Conservation (phyloP, 2,113 vertebrate species). For the Alethe castanea region DNA sequence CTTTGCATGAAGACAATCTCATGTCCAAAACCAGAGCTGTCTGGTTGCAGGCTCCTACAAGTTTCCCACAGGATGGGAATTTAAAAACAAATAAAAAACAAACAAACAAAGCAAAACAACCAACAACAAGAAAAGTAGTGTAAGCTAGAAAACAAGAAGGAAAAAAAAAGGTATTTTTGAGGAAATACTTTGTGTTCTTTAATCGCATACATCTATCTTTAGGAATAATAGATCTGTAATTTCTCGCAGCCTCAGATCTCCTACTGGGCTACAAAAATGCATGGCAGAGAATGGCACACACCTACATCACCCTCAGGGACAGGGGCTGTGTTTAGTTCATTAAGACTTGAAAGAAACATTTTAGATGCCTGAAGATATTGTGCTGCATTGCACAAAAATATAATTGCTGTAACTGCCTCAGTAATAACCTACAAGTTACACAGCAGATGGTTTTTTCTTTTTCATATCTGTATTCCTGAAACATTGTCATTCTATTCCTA, state of each 20-base stretch:
- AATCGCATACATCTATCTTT: not conserved
- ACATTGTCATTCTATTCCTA: not conserved
- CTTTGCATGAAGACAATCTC: not conserved
- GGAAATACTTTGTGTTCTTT: not conserved
- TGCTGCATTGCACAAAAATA: not conserved
- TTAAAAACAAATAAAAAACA: not conserved
- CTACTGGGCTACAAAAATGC: not conserved
- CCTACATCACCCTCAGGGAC: not conserved
- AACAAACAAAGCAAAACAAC: not conserved
- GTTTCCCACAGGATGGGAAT: not conserved
- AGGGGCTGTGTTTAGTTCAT: not conserved
- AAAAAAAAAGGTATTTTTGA: not conserved
- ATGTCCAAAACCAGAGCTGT: not conserved
- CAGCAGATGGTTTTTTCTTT: not conserved
- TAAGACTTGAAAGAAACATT: not conserved
- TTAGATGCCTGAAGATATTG: not conserved
- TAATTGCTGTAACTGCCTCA: not conserved
- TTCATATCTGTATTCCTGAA: not conserved
- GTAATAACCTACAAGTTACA: not conserved
- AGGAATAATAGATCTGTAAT: not conserved
- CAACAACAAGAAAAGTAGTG: not conserved
- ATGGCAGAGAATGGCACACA: accelerated
- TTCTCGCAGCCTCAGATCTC: not conserved
- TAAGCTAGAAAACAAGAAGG: not conserved
- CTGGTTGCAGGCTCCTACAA: not conserved